These are phyloP conservation scores for Aplidium turbinatum DNA, from an alignment of 23 tunicate species.

Conservation along the genomic window DNA sequence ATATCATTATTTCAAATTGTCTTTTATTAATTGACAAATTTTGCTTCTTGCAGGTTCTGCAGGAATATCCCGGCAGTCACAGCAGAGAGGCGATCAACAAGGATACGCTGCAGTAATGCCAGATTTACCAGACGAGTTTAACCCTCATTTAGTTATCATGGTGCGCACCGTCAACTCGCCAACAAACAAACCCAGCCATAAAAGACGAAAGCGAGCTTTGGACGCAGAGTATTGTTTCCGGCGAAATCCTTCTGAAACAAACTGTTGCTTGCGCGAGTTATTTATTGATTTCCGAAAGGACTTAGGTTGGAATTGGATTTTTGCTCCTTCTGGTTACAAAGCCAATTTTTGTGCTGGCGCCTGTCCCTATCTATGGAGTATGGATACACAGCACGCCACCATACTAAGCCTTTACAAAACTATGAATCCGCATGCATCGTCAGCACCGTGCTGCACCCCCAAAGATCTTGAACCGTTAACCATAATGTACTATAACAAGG, in stretches of 20 bases:
- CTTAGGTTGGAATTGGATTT: slow-evolving; percentile 84
- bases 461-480: slow-evolving; percentile 70
- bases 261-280: slow-evolving; percentile 86
- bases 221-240: slow-evolving; percentile 85
- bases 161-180: slow-evolving; percentile 30
- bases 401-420: slow-evolving; percentile 60
- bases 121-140: slow-evolving; percentile 20
- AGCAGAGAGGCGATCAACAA: too few relatives aligned
- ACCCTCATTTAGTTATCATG: slow-evolving; percentile 74
- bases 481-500: slow-evolving; percentile 68
- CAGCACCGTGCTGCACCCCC: slow-evolving; percentile 91
- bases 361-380: slow-evolving; percentile 89
- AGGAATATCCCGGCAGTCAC: too few relatives aligned
- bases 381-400: slow-evolving; percentile 76
- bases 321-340: slow-evolving; percentile 68
- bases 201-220: slow-evolving; percentile 61
- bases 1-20: too few relatives aligned
- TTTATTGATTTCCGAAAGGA: slow-evolving; percentile 86
- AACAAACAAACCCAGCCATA: background rate
- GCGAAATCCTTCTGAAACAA: slow-evolving; percentile 67
- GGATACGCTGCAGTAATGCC: background rate
- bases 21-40: too few relatives aligned
- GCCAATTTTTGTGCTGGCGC: slow-evolving; percentile 95
- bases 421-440: slow-evolving; percentile 87
- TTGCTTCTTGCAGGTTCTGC: too few relatives aligned